Conservation (phyloP, 2,113 vertebrate species). For the Microtus richardsoni region DNA sequence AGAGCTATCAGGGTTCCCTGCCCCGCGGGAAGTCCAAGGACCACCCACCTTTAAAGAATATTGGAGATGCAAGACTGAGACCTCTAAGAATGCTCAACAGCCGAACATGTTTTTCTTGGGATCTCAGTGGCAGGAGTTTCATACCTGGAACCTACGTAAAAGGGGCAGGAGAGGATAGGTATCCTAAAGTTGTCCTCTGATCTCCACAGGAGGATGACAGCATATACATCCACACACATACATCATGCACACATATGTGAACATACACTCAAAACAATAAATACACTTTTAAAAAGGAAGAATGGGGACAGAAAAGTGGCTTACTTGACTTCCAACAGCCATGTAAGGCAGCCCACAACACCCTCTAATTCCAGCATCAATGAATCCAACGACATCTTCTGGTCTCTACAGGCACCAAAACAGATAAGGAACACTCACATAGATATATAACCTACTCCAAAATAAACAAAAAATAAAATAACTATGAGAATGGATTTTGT, state of each 20-base stretch:
- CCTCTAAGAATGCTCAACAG: background rate
- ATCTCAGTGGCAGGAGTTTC: background rate
- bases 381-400: background rate
- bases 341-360: no score
- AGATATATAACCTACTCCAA: background rate
- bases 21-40: no score
- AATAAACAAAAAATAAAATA: background rate
- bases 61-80: background rate
- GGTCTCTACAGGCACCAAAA: no score
- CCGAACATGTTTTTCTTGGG: background rate
- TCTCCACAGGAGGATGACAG: background rate
- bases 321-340: no score
- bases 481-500: background rate
- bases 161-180: background rate
- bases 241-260: no score
- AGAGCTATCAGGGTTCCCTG: no score
- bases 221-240: background rate
- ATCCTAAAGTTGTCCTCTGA: background rate
- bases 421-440: background rate
- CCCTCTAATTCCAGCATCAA: background rate
- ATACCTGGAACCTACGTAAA: background rate
- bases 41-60: background rate
- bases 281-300: background rate
- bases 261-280: no score
- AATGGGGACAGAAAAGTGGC: background rate